Conservation (phyloP, 2,113 vertebrate species). For the Apodemus speciosus region DNA sequence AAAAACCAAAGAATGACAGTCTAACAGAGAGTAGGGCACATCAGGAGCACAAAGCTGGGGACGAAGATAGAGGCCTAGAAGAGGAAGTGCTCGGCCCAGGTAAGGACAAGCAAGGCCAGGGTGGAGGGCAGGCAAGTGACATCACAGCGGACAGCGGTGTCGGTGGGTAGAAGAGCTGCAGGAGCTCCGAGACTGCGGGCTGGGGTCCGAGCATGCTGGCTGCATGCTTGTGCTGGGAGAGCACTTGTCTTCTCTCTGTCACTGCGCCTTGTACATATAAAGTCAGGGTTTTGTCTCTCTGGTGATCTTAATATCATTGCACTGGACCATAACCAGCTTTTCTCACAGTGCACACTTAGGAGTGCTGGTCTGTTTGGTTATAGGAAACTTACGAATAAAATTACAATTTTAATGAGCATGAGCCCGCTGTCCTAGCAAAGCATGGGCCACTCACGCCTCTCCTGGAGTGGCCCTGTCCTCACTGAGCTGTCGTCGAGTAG, state of each 20-base stretch:
- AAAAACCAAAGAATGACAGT: background rate
- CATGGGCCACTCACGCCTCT: background rate
- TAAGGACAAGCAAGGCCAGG: background rate
- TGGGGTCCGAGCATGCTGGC: background rate
- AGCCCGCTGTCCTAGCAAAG: background rate
- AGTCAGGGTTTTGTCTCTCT: background rate
- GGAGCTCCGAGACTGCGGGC: background rate
- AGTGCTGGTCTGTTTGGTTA: background rate
- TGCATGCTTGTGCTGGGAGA: slow-evolving; percentile 1
- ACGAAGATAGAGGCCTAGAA: background rate
- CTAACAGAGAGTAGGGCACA: background rate
- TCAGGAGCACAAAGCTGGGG: fast-evolving
- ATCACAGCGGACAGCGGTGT: background rate
- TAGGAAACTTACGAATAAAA: background rate
- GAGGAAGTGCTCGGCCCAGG: background rate
- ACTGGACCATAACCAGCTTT: slow-evolving; percentile 8
- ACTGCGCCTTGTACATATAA: background rate
- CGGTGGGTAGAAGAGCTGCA: background rate
- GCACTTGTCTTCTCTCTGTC: background rate
- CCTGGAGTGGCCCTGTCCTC: background rate
- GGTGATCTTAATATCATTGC: background rate
- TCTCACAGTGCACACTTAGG: background rate
- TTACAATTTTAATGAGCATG: background rate
- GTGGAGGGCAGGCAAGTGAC: background rate
- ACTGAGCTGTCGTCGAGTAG: background rate